Conservation (phyloP, 2,888 invertebrate genomes). For the Dasysyrphus albostriatus region DNA sequence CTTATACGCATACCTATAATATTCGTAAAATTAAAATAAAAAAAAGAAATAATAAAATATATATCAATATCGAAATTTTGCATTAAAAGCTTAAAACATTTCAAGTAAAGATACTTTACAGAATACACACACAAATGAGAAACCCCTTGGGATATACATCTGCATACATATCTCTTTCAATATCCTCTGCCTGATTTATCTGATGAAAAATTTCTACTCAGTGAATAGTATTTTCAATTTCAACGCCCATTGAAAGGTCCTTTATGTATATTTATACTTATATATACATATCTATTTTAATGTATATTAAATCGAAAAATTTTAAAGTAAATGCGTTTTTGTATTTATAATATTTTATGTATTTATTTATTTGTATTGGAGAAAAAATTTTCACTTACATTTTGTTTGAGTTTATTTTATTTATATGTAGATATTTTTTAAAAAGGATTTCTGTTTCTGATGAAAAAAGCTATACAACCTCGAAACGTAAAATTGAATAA, state of each 20-base stretch:
- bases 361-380: not conserved
- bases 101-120: slow-evolving; percentile 5
- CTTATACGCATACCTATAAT: not conserved
- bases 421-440: not conserved
- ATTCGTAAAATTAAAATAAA: not conserved
- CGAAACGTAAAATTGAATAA: slow-evolving; percentile 10
- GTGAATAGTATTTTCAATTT: slow-evolving; percentile 17
- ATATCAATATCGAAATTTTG: slow-evolving; percentile 1
- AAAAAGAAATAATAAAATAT: not conserved
- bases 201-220: not conserved
- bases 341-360: slow-evolving; percentile 11
- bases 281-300: not conserved
- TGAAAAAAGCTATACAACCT: not conserved
- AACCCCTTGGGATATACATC: not conserved
- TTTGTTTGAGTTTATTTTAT: not conserved
- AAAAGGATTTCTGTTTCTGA: not conserved
- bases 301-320: not conserved
- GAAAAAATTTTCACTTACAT: not conserved
- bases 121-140: not conserved
- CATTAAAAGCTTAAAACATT: slow-evolving; percentile 20
- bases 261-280: not conserved
- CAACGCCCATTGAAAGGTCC: not conserved
- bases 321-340: slow-evolving; percentile 16
- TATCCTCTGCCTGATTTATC: slow-evolving; percentile 3
- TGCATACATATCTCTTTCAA: slow-evolving; percentile 1